Percentiles rank a stretch among this genome's conserved stretches.
Evolutionary conservation across 2,888 invertebrate genomes (phyloP).

Genomic region (Drosophila nigricruria): DNA sequence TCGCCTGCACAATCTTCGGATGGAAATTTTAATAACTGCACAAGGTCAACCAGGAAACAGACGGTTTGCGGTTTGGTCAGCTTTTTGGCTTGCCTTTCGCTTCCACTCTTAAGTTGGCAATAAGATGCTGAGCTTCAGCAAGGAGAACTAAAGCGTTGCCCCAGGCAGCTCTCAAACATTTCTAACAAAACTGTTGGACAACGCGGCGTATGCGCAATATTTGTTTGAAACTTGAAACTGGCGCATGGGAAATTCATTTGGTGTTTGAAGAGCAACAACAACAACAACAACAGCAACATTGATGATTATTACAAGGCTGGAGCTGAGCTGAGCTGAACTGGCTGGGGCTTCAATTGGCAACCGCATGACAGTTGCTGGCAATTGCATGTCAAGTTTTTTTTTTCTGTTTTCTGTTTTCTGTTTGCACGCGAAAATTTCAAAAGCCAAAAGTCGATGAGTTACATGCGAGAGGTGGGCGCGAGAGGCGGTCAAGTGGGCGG

Average conservation of each 20-base stretch:
- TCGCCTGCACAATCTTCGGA: slow-evolving; percentile 62
- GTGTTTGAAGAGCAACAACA: slow-evolving; percentile 44
- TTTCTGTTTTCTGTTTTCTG: slow-evolving; percentile 14
- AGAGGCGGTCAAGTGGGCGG: neutral
- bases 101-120: slow-evolving; percentile 35
- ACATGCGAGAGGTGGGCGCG: neutral
- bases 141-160: slow-evolving; percentile 6
- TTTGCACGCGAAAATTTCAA: slow-evolving; percentile 59
- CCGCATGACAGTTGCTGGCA: slow-evolving; percentile 74
- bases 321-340: slow-evolving; percentile 4
- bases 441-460: slow-evolving; percentile 38
- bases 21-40: slow-evolving; percentile 79
- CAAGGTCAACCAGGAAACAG: slow-evolving; percentile 78
- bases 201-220: slow-evolving; percentile 51
- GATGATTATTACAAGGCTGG: slow-evolving; percentile 36
- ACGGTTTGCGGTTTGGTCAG: slow-evolving; percentile 66
- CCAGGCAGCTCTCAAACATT: slow-evolving; percentile 1
- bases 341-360: slow-evolving; percentile 66
- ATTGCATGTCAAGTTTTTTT: slow-evolving; percentile 72
- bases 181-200: slow-evolving; percentile 25
- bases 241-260: slow-evolving; percentile 67
- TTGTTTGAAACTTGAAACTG: slow-evolving; percentile 44
- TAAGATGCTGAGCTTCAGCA: slow-evolving; percentile 36
- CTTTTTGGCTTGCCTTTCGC: slow-evolving; percentile 62
- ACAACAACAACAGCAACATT: slow-evolving; percentile 16